Evolutionary conservation across 2,797 vertebrate genomes (phyloP).

Genomic region (Lepidocolaptes lacrymiger): DNA sequence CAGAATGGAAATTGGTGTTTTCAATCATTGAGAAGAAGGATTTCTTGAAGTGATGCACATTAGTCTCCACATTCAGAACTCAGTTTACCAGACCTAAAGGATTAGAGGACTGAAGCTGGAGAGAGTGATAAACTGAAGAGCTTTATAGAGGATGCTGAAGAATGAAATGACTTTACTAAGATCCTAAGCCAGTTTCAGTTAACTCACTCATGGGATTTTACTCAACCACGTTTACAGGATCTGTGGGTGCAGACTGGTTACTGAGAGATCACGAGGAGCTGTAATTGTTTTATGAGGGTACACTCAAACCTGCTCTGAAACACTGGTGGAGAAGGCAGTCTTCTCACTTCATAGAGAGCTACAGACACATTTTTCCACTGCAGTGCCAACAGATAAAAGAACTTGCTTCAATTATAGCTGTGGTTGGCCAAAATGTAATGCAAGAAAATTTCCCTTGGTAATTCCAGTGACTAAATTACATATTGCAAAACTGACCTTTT

Average conservation of each 20-base stretch:
- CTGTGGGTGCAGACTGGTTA: not conserved
- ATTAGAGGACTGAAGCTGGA: conserved; percentile 30
- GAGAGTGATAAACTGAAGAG: not conserved
- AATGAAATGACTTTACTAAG: not conserved
- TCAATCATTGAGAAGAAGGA: conserved; percentile 30
- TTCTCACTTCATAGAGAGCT: not conserved
- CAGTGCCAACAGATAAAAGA: not conserved
- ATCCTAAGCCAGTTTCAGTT: not conserved
- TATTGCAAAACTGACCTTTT: not conserved
- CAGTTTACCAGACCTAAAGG: conserved; percentile 7
- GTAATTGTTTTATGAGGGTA: not conserved
- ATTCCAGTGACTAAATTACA: not conserved
- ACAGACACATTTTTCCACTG: not conserved
- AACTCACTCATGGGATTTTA: not conserved
- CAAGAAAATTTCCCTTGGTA: not conserved
- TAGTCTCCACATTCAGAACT: not conserved
- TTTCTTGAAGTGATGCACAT: conserved; percentile 11
- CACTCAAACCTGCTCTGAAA: not conserved
- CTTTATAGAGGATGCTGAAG: conserved; percentile 1
- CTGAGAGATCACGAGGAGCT: not conserved
- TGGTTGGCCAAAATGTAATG: not conserved
- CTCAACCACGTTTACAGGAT: not conserved
- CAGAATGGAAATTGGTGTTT: conserved; percentile 21
- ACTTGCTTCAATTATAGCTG: not conserved
- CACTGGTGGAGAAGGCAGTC: not conserved